Evolutionary conservation across 2,888 invertebrate species (phyloP).

Genomic region (Cartodere bifasciata): DNA sequence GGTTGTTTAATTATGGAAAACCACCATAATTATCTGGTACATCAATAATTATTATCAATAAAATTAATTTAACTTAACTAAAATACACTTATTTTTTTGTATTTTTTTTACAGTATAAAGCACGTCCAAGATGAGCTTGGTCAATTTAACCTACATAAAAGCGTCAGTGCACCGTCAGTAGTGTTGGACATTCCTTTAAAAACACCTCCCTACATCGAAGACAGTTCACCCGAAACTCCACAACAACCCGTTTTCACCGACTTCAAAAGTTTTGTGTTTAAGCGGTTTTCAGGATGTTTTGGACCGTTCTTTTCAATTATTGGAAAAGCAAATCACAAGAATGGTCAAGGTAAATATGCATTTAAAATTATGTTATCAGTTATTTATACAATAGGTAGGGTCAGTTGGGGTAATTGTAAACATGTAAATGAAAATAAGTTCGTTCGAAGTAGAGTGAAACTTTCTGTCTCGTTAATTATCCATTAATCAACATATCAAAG

Average conservation of each 20-base stretch:
- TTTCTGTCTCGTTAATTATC: too few relatives aligned
- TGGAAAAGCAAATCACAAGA: constrained; percentile 61
- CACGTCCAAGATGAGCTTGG: constrained; percentile 52
- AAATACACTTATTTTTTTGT: constrained; percentile 4
- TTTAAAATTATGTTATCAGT: not conserved
- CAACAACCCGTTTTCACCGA: constrained; percentile 34
- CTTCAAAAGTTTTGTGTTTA: constrained; percentile 56
- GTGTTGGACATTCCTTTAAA: constrained; percentile 34
- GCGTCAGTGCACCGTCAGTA: constrained; percentile 25
- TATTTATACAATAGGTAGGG: too few relatives aligned
- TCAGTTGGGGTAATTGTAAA: too few relatives aligned
- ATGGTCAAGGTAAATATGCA: constrained; percentile 39
- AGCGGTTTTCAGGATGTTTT: constrained; percentile 78
- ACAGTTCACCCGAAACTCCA: constrained; percentile 37
- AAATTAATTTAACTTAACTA: too few relatives aligned
- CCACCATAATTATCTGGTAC: too few relatives aligned
- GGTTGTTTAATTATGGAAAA: too few relatives aligned
- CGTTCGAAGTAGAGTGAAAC: too few relatives aligned
- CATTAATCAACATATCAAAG: too few relatives aligned
- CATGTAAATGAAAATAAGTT: too few relatives aligned
- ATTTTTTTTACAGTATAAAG: constrained; percentile 41
- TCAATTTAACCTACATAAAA: constrained; percentile 36
- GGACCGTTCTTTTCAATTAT: constrained; percentile 80
- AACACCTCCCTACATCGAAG: constrained; percentile 22
- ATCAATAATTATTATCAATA: too few relatives aligned